Base-by-base conservation (phyloP, 2,888 invertebrate genomes). In the Drosophila lutescens region DNA sequence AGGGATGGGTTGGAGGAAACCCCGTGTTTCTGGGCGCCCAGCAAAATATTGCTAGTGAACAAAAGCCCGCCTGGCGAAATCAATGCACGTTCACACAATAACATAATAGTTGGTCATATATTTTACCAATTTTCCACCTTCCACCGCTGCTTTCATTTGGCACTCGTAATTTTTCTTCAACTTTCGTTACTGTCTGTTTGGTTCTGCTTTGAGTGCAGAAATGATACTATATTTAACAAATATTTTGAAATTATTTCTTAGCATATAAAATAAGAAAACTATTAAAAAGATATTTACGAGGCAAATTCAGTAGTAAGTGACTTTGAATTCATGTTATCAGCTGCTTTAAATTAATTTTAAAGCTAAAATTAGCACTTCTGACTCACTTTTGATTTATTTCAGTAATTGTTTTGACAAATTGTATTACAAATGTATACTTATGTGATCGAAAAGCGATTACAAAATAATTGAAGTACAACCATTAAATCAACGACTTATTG, bases 41-140 rank as follows among this genome's bases (percentile, higher is more conserved):
- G 36, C 66, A 77, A 83, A 86, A 86, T 88, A 80, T 86, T 77
- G 81, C 77, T 72, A 72, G 87, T 81, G 85, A 85, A 81, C 79
- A 85, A 84, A 76, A 85, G 86, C 89, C 72, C 46, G 53, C 55
- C 74, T 68, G 74, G 57, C 59, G 69, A 74, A 87, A 87, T 87
- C 90, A 85, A 83, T 83, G 90, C 87, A 87, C 89, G 87, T 87
- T 87, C 83, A 66, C 80, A 82, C 80, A 87, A 89, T 87, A 89
- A 87, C 85, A 89, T 89, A 88, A 87, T 87, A 88, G 86, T 83
- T 85, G 82, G 78, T 76, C 82, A 85, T 85, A 85, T 85, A 85
- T 85, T 76, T 88, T 76, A 70, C 69, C 71, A 74, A 72, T 80
- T 76, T 82, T 67, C 65, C 73, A 58, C 67, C 73, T 38, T 23